phyloP scores from a whole-genome alignment of 2,797 vertebrate species.

The Emys orbicularis region DNA sequence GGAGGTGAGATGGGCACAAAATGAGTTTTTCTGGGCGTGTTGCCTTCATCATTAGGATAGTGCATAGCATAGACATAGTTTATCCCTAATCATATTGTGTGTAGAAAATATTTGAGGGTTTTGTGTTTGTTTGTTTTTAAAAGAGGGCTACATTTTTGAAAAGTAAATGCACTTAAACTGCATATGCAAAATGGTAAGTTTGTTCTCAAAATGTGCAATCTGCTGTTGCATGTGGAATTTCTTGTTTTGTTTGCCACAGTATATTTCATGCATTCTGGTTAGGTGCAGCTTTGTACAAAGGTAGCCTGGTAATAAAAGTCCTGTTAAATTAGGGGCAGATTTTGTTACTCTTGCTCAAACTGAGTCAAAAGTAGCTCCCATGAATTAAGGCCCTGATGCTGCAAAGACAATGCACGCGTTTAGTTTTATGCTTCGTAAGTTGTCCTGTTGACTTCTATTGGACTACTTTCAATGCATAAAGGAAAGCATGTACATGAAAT shows the following conservation, averaged over 20 bases:
- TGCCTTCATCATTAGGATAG: background rate
- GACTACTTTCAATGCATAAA: background rate
- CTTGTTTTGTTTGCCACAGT: background rate
- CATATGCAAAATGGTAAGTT: background rate
- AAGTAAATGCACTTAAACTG: no score
- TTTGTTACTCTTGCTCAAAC: background rate
- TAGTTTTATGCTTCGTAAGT: background rate
- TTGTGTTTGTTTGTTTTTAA: no score
- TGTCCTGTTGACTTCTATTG: background rate
- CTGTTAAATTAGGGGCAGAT: background rate
- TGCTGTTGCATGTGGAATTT: background rate
- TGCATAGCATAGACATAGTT: background rate
- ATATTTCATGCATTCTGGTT: background rate
- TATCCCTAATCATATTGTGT: background rate
- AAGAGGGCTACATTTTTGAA: no score
- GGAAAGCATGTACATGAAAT: background rate
- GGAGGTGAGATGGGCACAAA: background rate
- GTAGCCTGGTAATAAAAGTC: background rate
- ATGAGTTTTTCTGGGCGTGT: background rate
- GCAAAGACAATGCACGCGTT: background rate
- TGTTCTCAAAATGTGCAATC: background rate
- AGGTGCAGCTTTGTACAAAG: background rate
- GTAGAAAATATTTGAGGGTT: no score
- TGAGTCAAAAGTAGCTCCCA: background rate
- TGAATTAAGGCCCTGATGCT: background rate